phyloP scores from a whole-genome alignment of 2,113 vertebrate genomes.

The Cyphomyrus discorhynchus region DNA sequence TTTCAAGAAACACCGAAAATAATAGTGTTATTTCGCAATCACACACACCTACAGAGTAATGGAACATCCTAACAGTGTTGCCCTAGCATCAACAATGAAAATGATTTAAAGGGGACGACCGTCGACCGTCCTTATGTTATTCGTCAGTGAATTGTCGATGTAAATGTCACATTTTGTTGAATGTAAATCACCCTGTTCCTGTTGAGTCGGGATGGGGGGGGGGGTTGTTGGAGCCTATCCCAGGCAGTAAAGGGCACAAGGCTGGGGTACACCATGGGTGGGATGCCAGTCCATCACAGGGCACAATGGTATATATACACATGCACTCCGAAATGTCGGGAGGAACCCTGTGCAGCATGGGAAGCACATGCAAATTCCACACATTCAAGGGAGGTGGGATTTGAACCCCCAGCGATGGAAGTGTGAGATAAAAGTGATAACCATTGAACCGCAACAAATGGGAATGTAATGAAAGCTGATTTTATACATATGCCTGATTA shows the following conservation, averaged over 20 bases:
- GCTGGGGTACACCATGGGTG: not conserved
- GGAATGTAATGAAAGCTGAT: not conserved
- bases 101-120: not conserved
- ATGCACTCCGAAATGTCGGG: not conserved
- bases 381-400: not conserved
- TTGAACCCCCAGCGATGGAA: not conserved
- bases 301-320: not conserved
- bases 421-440: not conserved
- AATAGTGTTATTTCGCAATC: not conserved
- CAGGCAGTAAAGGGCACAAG: not conserved
- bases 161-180: not conserved
- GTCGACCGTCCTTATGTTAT: not conserved
- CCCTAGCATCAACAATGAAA: not conserved
- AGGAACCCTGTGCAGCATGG: not conserved
- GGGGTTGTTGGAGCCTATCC: not conserved
- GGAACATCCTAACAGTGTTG: not conserved
- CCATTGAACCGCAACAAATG: not conserved
- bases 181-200: not conserved
- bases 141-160: not conserved
- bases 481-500: not conserved
- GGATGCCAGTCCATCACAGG: not conserved
- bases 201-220: not conserved
- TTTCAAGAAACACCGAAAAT: not conserved
- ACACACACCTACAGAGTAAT: not conserved
- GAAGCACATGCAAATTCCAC: not conserved